phyloP scores from a whole-genome alignment of 2,113 vertebrate species.

The Lophochroa leadbeateri region DNA sequence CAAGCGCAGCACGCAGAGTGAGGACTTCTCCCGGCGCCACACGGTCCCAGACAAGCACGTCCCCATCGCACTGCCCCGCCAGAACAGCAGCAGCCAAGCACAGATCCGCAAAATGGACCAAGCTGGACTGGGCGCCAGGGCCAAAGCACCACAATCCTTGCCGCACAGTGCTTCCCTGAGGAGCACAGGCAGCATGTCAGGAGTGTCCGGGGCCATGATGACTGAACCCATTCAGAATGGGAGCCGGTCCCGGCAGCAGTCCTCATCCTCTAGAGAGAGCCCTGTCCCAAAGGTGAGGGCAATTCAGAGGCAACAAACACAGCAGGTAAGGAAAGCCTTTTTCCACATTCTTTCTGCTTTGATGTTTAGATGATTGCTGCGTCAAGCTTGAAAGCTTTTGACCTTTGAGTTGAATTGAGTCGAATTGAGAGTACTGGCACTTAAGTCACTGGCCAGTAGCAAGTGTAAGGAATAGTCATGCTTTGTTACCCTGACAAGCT shows the following conservation, averaged over 20 bases:
- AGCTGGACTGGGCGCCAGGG: constrained; percentile 75
- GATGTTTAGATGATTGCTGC: neutral
- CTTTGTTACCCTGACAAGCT: neutral
- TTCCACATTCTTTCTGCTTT: neutral
- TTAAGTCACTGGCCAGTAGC: neutral
- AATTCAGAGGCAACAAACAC: constrained; percentile 75
- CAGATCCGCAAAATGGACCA: constrained; percentile 89
- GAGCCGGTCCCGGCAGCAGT: constrained; percentile 80
- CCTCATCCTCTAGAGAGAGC: constrained; percentile 81
- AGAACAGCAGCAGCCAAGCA: constrained; percentile 85
- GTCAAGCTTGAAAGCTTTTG: neutral
- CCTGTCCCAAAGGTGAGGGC: constrained; percentile 81
- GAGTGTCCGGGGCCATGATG: constrained; percentile 69
- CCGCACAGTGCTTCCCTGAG: constrained; percentile 82
- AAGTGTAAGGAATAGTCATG: neutral
- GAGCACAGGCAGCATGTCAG: constrained; percentile 83
- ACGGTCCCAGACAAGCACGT: constrained; percentile 66
- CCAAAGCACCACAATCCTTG: constrained; percentile 75
- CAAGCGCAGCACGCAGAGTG: constrained; percentile 81
- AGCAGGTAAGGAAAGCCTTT: constrained; percentile 72
- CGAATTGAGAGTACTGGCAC: neutral
- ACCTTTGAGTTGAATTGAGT: neutral
- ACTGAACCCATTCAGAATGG: constrained; percentile 70
- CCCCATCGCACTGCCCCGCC: constrained; percentile 84
- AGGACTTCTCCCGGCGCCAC: constrained; percentile 77